Evolutionary conservation across 2,888 invertebrate genomes (phyloP), one percentile per base, ranked within the genome.

Genomic region (Kuschelorhynchus macadamiae): DNA sequence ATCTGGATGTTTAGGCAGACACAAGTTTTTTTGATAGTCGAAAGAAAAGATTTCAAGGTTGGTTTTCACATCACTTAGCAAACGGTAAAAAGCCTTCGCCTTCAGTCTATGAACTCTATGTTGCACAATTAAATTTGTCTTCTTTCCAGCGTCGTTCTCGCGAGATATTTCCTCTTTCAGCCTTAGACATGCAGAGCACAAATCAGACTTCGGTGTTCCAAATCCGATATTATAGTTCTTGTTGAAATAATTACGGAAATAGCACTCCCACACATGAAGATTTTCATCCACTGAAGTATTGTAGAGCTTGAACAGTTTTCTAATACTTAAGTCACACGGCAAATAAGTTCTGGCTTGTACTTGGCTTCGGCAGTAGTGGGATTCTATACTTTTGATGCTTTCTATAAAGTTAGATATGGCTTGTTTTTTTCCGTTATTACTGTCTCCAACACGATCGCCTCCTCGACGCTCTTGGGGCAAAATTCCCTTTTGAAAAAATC

Each of bases 1-100:
- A 61, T 81, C 81, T 0, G 80, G 79, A 12, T 80, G 64, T 55
- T 77, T 78, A 3, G 79, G 80, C 17, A 81, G 56, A 1, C 17
- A 17, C 17, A 32, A 2, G 8, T 53, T 53, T 20, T 53, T 39
- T 39, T 53, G 53, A 20, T 39, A 50, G 7, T 25, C 25, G 25
- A 25, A 25, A 5, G 25, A 25, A 25, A 25, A 25, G 7, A 25
- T 25, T 25, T 3, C 25, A 25, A 25, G 4, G 7, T 25, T 25
- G 3, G 3, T 7, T 7, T 3, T 5, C 25, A 7, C 3, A 5
- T 7, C 7, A 3, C 7, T 25, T 7, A 25, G 7, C 7, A 25
- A 25, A 25, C 4, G 4, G 7, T 5, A 25, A 25, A 25, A 7
- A 3, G 25, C 25, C 7, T 25, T 25, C 4, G 25, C 25, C 7